A percentile compares a stretch with the other conserved stretches of the same genome.
phyloP scores from a whole-genome alignment of 2,113 vertebrate species.

The Ovis aries region DNA sequence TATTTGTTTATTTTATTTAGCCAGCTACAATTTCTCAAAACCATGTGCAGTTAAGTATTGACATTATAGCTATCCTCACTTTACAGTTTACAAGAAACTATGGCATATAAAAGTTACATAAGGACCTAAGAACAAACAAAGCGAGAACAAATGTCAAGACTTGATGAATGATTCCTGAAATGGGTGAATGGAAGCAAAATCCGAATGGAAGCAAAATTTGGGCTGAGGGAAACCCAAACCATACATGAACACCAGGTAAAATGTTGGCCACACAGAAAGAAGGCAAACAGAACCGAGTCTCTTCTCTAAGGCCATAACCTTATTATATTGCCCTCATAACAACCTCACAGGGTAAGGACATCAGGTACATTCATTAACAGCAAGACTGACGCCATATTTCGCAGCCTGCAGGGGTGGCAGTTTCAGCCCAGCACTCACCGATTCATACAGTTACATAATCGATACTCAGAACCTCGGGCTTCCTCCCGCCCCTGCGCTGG shows the following conservation, averaged over 20 bases:
- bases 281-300: background rate
- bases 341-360: background rate
- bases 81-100: background rate
- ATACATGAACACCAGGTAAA: background rate
- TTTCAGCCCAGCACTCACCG: background rate
- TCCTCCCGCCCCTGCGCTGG: too few relatives aligned
- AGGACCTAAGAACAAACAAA: background rate
- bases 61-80: background rate
- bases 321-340: background rate
- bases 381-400: background rate
- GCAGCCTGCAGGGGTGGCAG: fast-evolving
- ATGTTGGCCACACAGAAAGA: background rate
- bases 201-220: background rate
- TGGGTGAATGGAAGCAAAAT: background rate
- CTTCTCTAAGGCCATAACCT: background rate
- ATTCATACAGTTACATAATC: background rate
- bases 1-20: background rate
- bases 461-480: background rate
- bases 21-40: background rate
- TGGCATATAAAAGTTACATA: background rate
- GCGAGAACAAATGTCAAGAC: background rate
- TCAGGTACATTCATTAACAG: background rate
- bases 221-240: background rate
- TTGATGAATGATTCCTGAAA: background rate
- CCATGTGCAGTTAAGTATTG: background rate